phyloP scores from a whole-genome alignment of 2,797 vertebrate genomes.

The Danio tinwini region DNA sequence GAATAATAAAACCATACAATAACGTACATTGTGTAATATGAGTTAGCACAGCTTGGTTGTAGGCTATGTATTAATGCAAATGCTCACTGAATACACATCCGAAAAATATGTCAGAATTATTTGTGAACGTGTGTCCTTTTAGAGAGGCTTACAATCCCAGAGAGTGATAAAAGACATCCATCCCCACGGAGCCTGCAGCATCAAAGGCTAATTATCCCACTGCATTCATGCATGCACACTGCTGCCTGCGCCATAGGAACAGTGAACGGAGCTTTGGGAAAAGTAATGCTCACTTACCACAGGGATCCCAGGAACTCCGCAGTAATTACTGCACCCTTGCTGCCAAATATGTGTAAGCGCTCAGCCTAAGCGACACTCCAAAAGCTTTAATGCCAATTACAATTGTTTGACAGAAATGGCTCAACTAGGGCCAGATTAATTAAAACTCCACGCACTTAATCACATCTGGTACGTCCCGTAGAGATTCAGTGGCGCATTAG shows the following conservation, averaged over 20 bases:
- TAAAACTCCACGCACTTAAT: slow-evolving; percentile 75
- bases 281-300: slow-evolving; percentile 44
- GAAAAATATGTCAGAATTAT: neutral
- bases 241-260: slow-evolving; percentile 45
- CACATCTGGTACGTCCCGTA: slow-evolving; percentile 70
- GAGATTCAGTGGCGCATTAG: slow-evolving; percentile 63
- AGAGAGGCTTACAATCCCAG: slow-evolving; percentile 46
- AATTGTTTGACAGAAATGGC: slow-evolving; percentile 65
- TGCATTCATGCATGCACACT: slow-evolving; percentile 53
- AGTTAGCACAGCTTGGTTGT: neutral
- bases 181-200: slow-evolving; percentile 37
- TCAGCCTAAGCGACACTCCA: slow-evolving; percentile 24
- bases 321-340: slow-evolving; percentile 53
- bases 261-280: slow-evolving; percentile 41
- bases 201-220: slow-evolving; percentile 58
- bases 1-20: neutral
- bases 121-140: slow-evolving; percentile 36
- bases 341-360: slow-evolving; percentile 40
- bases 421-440: slow-evolving; percentile 69
- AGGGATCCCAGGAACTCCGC: slow-evolving; percentile 44
- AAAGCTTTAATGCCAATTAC: slow-evolving; percentile 67
- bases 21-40: neutral
- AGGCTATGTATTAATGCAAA: neutral
- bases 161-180: slow-evolving; percentile 34
- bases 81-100: neutral